These are phyloP conservation scores for Piprites chloris DNA, from an alignment of 2,113 vertebrate species.

Conservation along the genomic window DNA sequence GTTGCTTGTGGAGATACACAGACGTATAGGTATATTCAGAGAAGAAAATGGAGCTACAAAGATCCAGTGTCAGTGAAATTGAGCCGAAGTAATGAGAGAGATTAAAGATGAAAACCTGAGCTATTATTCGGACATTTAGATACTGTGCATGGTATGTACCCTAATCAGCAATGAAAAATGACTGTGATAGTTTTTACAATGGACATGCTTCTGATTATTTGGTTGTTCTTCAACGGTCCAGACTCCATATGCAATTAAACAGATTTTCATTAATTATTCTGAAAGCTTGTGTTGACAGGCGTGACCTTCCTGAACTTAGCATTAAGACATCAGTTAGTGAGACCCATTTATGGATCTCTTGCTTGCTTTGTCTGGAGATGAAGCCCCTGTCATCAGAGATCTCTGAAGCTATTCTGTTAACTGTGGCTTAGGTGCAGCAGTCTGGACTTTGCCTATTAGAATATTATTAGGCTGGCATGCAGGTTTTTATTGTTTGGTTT, in stretches of 20 bases:
- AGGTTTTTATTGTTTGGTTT: not conserved
- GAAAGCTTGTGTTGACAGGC: constrained; percentile 1
- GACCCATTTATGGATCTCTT: not conserved
- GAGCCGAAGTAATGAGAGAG: not conserved
- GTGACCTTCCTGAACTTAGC: constrained; percentile 20
- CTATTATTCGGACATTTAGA: not conserved
- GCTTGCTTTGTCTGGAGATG: not conserved
- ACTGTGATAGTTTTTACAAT: not conserved
- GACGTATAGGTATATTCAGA: not conserved
- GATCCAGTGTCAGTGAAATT: not conserved
- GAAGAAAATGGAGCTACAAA: not conserved
- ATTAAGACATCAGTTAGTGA: constrained; percentile 27
- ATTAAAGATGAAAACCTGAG: not conserved
- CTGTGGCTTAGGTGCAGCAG: not conserved
- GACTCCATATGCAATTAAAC: constrained; percentile 1
- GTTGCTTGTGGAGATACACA: not conserved
- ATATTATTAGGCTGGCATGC: not conserved
- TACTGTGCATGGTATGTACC: not conserved
- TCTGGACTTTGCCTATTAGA: not conserved
- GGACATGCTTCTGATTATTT: not conserved
- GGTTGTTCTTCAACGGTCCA: not conserved
- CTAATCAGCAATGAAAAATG: constrained; percentile 6
- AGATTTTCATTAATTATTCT: constrained; percentile 35
- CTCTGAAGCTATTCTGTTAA: not conserved
- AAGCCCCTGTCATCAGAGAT: not conserved